Base-by-base conservation (phyloP, 2,888 invertebrate genomes). In the Amblyteles armatorius region DNA sequence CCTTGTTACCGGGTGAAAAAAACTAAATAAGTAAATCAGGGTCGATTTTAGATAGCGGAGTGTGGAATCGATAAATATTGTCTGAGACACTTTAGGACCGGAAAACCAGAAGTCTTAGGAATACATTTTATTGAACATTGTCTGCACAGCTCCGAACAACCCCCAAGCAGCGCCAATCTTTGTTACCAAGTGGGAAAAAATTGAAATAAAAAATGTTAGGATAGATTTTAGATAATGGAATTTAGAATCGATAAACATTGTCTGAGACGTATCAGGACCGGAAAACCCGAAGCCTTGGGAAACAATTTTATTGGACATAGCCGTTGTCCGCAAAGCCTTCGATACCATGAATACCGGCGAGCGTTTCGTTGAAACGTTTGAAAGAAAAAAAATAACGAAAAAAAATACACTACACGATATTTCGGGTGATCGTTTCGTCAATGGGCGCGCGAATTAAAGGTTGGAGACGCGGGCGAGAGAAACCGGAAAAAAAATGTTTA, bases 311-410 rank as follows among this genome's bases (percentile, higher is more conserved):
- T 55, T n/a, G 1, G 29, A 74, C 13, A 4, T 11, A 36, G 40
- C 22, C 13, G 16, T 44, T 19, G 2, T 26, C 13, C 6, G 16
- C 26, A 16, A 19, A 19, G 22, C 16, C 40, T 11, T 67, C 44
- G 48, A 69, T 67, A 86, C 86, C 87, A 85, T 87, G 87, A 86
- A 87, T 86, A 87, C 85, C 83, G 84, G 69, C 76, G 74, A 82
- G 72, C 78, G 74, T 82, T 79, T 78, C 50, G 57, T 63, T 77
- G 40, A 77, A 72, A 63, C 57, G 3, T 48, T 16, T 0, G 13
- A 48, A 48, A 48, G 5, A 48, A 48, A 16, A 16, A 48, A 48
- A 48, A 16, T 57, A 26, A 19, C 0, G 7, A 40, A n/a, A 19
- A 19, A 63, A 76, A n/a, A 48, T 4, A 11, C 33, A 22, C 63